A percentile compares a stretch with the other conserved stretches of the same genome.
These are phyloP conservation scores for Napeogenes sylphis DNA, from an alignment of 2,888 invertebrate species.

Conservation along the genomic window DNA sequence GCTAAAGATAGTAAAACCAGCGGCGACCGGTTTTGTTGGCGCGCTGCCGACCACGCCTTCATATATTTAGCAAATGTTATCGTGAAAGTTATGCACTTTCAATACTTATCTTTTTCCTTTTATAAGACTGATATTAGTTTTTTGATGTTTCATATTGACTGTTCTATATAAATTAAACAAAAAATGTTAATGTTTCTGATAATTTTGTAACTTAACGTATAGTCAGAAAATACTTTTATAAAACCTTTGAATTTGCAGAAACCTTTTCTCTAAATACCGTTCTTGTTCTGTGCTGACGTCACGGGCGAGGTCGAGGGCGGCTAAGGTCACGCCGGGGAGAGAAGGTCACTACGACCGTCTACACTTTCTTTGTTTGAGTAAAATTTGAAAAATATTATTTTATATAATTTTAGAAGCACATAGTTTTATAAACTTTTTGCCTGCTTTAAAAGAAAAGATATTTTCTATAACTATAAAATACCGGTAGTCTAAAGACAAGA, in stretches of 20 bases:
- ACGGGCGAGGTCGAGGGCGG: conserved; percentile 28
- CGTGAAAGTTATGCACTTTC: background rate
- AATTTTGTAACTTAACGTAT: too few relatives aligned
- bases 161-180: too few relatives aligned
- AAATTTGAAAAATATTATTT: background rate
- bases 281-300: conserved; percentile 27
- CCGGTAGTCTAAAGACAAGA: too few relatives aligned
- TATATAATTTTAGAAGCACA: background rate
- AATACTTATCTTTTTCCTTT: background rate
- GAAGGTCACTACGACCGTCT: conserved; percentile 24
- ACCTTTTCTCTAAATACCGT: background rate
- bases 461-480: too few relatives aligned
- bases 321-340: conserved; percentile 25
- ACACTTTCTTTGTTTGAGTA: conserved; percentile 12
- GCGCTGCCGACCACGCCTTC: conserved; percentile 21
- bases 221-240: background rate
- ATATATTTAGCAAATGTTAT: conserved; percentile 13
- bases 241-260: background rate
- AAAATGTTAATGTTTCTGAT: too few relatives aligned
- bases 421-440: too few relatives aligned
- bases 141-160: too few relatives aligned
- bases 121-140: background rate
- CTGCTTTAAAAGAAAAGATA: too few relatives aligned
- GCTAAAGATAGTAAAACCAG: conserved; percentile 15
- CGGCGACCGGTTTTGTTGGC: conserved; percentile 30